Conservation (phyloP, 2,888 invertebrate genomes). For the Drosophila rellima region DNA sequence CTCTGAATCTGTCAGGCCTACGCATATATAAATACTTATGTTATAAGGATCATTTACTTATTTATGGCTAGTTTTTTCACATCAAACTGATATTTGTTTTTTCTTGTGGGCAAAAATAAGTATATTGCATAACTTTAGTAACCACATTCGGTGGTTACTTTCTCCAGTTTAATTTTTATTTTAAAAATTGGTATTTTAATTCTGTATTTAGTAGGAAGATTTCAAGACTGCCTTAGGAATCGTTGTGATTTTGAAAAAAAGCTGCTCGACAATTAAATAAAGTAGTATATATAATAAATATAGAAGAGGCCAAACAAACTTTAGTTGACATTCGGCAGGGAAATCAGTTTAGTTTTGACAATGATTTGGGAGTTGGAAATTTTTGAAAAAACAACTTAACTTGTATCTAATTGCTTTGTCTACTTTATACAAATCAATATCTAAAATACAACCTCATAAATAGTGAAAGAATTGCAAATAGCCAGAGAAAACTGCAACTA, state of each 20-base stretch:
- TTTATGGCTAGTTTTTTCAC: constrained; percentile 31
- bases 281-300: too few relatives aligned
- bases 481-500: constrained; percentile 9
- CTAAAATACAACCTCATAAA: background rate
- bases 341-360: too few relatives aligned
- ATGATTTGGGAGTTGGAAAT: too few relatives aligned
- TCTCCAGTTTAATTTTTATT: too few relatives aligned
- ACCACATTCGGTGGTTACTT: too few relatives aligned
- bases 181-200: background rate
- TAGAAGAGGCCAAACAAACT: too few relatives aligned
- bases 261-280: background rate
- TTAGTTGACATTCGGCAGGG: too few relatives aligned
- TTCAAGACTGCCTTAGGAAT: background rate
- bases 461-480: constrained; percentile 3
- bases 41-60: constrained; percentile 13
- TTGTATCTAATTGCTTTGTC: background rate
- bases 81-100: constrained; percentile 1
- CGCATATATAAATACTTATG: constrained; percentile 20
- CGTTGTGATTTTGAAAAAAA: background rate
- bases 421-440: constrained; percentile 2
- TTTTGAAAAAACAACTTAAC: background rate
- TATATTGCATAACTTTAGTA: constrained; percentile 4
- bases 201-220: background rate
- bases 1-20: constrained; percentile 24
- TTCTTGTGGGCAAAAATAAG: background rate